phyloP scores from a whole-genome alignment of 2,888 invertebrate species.

The Agrochola macilenta region DNA sequence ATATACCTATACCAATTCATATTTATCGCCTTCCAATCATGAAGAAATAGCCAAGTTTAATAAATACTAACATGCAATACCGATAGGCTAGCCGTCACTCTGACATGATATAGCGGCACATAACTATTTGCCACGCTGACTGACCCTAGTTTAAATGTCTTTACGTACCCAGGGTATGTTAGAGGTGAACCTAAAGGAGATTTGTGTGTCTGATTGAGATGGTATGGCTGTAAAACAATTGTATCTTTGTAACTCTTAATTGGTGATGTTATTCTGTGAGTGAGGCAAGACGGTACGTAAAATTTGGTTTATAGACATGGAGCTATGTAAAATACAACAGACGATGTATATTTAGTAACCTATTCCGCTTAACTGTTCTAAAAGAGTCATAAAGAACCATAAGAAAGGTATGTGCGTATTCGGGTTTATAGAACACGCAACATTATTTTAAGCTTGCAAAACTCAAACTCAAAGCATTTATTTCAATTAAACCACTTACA shows the following conservation, averaged over 20 bases:
- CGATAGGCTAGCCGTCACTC: slow-evolving; percentile 27
- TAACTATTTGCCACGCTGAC: slow-evolving; percentile 30
- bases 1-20: slow-evolving; percentile 17
- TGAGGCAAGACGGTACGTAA: neutral
- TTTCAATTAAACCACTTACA: no score
- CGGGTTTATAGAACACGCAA: no score
- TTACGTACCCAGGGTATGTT: slow-evolving; percentile 24
- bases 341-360: no score
- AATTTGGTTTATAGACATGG: no score
- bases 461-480: no score
- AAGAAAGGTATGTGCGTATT: no score
- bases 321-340: no score
- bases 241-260: slow-evolving; percentile 9
- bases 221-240: slow-evolving; percentile 7
- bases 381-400: no score
- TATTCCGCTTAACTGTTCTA: no score
- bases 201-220: slow-evolving; percentile 29
- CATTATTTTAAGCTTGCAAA: no score
- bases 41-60: slow-evolving; percentile 45
- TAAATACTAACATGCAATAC: slow-evolving; percentile 29
- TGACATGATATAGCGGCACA: slow-evolving; percentile 26
- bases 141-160: slow-evolving; percentile 54
- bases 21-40: slow-evolving; percentile 11
- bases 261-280: neutral
- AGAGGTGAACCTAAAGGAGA: slow-evolving; percentile 2